These are phyloP conservation scores for Pholis gunnellus DNA, from an alignment of 2,113 vertebrate species.

Conservation along the genomic window DNA sequence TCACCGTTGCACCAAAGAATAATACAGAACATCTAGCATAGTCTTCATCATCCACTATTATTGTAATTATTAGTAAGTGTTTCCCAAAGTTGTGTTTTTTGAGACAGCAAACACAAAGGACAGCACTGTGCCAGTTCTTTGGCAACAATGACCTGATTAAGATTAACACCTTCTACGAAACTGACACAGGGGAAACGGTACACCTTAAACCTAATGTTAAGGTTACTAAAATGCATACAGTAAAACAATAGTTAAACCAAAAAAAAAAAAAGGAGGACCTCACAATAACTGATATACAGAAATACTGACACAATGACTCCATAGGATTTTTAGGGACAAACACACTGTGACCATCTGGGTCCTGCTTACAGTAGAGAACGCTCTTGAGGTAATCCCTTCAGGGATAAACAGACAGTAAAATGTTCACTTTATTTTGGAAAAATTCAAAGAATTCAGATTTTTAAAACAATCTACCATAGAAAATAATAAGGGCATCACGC, in stretches of 20 bases:
- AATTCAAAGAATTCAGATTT: not conserved
- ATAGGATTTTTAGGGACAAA: constrained; percentile 32
- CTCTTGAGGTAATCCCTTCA: constrained; percentile 69
- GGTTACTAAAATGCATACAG: constrained; percentile 46
- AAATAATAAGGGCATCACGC: constrained; percentile 35
- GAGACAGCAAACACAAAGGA: constrained; percentile 61
- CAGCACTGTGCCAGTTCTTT: constrained; percentile 54
- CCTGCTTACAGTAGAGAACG: constrained; percentile 25
- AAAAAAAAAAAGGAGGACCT: constrained; percentile 19
- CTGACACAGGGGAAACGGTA: constrained; percentile 37
- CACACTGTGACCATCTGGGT: constrained; percentile 34
- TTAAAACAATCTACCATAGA: constrained; percentile 32
- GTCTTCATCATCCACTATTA: constrained; percentile 51
- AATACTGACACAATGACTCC: constrained; percentile 52
- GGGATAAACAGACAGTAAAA: constrained; percentile 25
- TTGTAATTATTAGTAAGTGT: constrained; percentile 20
- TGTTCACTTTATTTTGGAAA: constrained; percentile 39
- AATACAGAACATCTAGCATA: constrained; percentile 70
- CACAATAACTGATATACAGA: constrained; percentile 53
- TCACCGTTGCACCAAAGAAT: constrained; percentile 68
- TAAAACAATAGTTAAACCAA: constrained; percentile 9
- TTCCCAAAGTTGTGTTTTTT: constrained; percentile 47
- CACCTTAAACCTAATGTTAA: constrained; percentile 41
- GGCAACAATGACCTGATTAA: constrained; percentile 60
- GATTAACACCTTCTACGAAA: constrained; percentile 64